phyloP scores from a whole-genome alignment of 2,797 vertebrate species.

The Myotis vivesi region DNA sequence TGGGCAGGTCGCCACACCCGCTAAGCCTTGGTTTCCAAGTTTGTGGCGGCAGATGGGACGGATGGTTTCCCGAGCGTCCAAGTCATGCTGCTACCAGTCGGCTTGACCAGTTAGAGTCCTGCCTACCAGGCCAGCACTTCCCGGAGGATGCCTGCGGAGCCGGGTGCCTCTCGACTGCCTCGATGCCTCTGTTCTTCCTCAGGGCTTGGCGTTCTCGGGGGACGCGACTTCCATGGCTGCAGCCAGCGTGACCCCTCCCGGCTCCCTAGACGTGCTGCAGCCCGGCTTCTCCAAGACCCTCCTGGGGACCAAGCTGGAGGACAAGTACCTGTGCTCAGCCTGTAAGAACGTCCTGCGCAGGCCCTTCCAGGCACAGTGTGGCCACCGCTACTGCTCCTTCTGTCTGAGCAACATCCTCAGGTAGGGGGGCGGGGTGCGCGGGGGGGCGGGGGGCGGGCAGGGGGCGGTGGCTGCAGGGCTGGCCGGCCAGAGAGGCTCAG shows the following conservation, averaged over 20 bases:
- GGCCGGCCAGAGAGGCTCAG: accelerated
- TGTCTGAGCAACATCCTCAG: slow-evolving; percentile 95
- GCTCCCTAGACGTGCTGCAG: slow-evolving; percentile 89
- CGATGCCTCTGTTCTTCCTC: neutral
- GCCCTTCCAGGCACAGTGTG: slow-evolving; percentile 96
- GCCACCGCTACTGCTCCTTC: slow-evolving; percentile 95
- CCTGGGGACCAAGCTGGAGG: slow-evolving; percentile 92
- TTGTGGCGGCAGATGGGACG: neutral
- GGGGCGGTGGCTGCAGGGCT: neutral
- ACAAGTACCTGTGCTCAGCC: slow-evolving; percentile 96
- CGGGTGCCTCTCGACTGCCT: accelerated
- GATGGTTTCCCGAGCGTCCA: neutral
- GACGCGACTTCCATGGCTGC: slow-evolving; percentile 89
- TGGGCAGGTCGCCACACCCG: neutral
- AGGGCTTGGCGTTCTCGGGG: slow-evolving; percentile 72
- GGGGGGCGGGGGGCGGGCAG: accelerated
- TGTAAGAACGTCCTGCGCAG: slow-evolving; percentile 93
- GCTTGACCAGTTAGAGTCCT: neutral
- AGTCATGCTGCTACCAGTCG: too few species aligned
- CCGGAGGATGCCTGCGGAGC: accelerated
- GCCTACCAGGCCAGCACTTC: accelerated
- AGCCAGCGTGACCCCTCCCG: slow-evolving; percentile 88
- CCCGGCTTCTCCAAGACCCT: slow-evolving; percentile 93
- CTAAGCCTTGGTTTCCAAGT: neutral
- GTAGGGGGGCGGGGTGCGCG: slow-evolving; percentile 69